Base-by-base conservation (phyloP, 2,888 invertebrate species). In the Xiphydria camelus region DNA sequence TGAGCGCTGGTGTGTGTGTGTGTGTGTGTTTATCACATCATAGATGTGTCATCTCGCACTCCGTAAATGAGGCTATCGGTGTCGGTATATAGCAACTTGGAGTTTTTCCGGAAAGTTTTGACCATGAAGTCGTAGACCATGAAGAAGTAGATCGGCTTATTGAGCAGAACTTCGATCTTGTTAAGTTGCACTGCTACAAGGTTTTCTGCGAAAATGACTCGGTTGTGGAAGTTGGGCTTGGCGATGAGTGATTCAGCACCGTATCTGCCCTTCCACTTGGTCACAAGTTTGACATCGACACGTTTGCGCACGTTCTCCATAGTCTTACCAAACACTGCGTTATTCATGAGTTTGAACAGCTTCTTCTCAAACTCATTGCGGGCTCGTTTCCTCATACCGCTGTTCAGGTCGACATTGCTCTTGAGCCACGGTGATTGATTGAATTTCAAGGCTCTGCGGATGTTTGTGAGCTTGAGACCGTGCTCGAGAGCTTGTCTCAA, bases 331-430 rank as follows among this genome's bases (percentile, higher is more conserved):
- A 66, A 75, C 1, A 72, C 52, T 1, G 68, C 51, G 51, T 76
- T 76, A 33, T 70, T 75, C 62, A 73, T 67, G 9, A 73, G 49
- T 52, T 77, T 76, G 44, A 55, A 75, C 44, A 71, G 51, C 72
- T n/a, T 65, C 62, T 73, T 74, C 51, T 74, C 64, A 55, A 72
- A 76, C 10, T 66, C 59, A 25, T 63, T 65, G 18, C 9, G 55
- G 3, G 71, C 32, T 41, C 22, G n/a, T 18, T 55, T 64, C 41
- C 73, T 41, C 19, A 70, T 39, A 31, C 63, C 34, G 4, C 68
- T 75, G 56, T 77, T 77, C 41, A 73, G 47, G 23, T 73, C 66
- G 29, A 76, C 73, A 46, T 75, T 75, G 41, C 51, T 40, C 51
- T 71, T 58, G 7, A 75, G 47, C 67, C 71, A 76, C 3, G 63